Base-by-base conservation (phyloP, 2,113 vertebrate species). In the Lepisosteus osseus region DNA sequence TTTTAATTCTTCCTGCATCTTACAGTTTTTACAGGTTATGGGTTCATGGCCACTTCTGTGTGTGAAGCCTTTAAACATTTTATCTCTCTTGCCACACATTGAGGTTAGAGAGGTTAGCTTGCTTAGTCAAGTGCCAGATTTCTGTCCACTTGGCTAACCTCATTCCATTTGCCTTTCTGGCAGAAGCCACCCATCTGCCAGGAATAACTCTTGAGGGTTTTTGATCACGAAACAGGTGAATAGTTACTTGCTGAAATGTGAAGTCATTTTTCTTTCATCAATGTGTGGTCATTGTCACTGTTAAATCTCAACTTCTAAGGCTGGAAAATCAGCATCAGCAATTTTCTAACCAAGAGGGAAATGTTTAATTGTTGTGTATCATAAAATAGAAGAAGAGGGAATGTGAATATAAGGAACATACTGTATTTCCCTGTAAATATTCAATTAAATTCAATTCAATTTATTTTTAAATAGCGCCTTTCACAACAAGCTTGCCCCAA, bases 241-340 rank as follows among this genome's bases (percentile, higher is more conserved):
- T 54, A n/a, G 9, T 17, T 51, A 51, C 45, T n/a, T 11, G 13
- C 45, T 67, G 47, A 67, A 67, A 54, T 7, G 54, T 9, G n/a
- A 67, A 67, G 44, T 45, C 11, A 13, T 15, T 66, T 66, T 13
- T 7, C 14, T 45, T 14, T 66, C 13, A 43, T 43, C 65, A 61
- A 45, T 61, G 29, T 45, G 61, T 61, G 6, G 69, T 63, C 72
- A 56, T 78, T 78, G 47, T 51, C 5, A 51, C 9, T 51, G 47
- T 9, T 51, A 9, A 29, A 29, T 29, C 29, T 29, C 1, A 29
- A 29, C 29, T 29, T 29, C 29, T 29, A 29, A 1, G 9, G 1
- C 5, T 51, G 4, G 57, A 59, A 59, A 59, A 59, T 11, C 5
- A 6, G 4, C 4, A 6, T 6, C 14, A 2, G 14, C 5, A 59